Conservation (phyloP, 2,797 vertebrate species). For the Semotilus atromaculatus region DNA sequence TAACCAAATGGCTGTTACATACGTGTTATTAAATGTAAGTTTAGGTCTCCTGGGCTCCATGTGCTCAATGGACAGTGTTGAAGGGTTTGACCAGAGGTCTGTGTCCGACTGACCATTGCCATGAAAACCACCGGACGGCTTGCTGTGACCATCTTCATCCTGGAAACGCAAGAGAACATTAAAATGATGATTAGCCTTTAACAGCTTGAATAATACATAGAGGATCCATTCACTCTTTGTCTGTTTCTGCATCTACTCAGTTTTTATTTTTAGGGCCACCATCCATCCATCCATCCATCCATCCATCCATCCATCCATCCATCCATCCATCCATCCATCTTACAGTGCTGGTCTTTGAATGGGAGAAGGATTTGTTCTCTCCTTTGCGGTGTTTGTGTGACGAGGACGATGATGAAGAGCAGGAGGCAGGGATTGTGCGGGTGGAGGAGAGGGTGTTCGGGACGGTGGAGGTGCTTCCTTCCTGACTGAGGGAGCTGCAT, state of each 20-base stretch:
- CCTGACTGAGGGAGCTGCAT: constrained; percentile 79
- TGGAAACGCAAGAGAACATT: constrained; percentile 65
- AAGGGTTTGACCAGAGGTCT: constrained; percentile 85
- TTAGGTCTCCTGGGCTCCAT: constrained; percentile 86
- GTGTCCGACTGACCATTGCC: constrained; percentile 86
- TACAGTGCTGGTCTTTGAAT: constrained; percentile 83
- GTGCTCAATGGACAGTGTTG: constrained; percentile 78
- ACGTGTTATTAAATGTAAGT: constrained; percentile 92
- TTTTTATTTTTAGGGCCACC: constrained; percentile 23
- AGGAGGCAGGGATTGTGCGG: constrained; percentile 66
- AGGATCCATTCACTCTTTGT: constrained; percentile 16
- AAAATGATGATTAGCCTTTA: constrained; percentile 46
- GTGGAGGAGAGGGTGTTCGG: constrained; percentile 64
- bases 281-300: accelerated
- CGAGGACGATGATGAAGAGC: constrained; percentile 71
- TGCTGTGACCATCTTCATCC: constrained; percentile 85
- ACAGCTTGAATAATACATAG: constrained; percentile 36
- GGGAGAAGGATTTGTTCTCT: constrained; percentile 83
- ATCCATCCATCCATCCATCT: constrained; percentile 27
- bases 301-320: too few relatives aligned
- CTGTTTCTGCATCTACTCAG: constrained; percentile 24
- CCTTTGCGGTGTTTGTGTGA: constrained; percentile 87
- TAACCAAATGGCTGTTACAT: constrained; percentile 67
- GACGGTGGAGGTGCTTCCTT: constrained; percentile 67
- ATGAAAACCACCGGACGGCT: constrained; percentile 80